Evolutionary conservation across 2,113 vertebrate genomes (phyloP), one percentile per base, ranked within the genome.

Genomic region (Phaetusa simplex): DNA sequence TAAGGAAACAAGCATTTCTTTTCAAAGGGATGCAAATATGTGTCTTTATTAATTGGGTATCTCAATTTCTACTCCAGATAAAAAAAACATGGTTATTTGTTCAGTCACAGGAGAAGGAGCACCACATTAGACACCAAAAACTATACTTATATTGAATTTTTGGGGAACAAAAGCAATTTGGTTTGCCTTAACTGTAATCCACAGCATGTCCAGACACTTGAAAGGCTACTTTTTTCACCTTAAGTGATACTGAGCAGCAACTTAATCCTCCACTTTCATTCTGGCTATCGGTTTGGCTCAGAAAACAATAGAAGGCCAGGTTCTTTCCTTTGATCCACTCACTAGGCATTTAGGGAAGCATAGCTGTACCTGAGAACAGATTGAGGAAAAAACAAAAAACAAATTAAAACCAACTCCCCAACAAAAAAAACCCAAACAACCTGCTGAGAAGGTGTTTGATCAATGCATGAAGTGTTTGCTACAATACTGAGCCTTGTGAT

Each of bases 391-490:
- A 22, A 3, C 12, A n/a, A 32, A 45, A 80, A 9, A 14, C 5
- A 85, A 22, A 21, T 14, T 8, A 23, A 55, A 62, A 12, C 12
- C 17, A 42, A 1, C 1, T 0, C 2, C 8, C 2, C 1, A 2
- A 16, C 18, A 3, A 30, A 38, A 43, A 43, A 43, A 64, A 72
- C 1, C 1, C 40, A 65, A 21, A 43, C 8, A 0, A 40, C 40
- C 9, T 45, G 3, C 15, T 36, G 20, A 40, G 6, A 45, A 81
- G 15, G 19, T 9, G 4, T 72, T 77, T 47, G 29, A 62, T 38
- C 13, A 12, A 8, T 7, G 7, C 13, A 14, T 58, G 27, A 67
- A 43, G 10, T 12, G 3, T 18, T 9, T 38, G 67, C n/a, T 72
- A 23, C 6, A 19, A 9, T 17, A 18, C 12, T 1, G 3, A 71